These are phyloP conservation scores for Caenorhabditis sp. DNA, from an alignment of 2,888 invertebrate species.

Conservation along the genomic window DNA sequence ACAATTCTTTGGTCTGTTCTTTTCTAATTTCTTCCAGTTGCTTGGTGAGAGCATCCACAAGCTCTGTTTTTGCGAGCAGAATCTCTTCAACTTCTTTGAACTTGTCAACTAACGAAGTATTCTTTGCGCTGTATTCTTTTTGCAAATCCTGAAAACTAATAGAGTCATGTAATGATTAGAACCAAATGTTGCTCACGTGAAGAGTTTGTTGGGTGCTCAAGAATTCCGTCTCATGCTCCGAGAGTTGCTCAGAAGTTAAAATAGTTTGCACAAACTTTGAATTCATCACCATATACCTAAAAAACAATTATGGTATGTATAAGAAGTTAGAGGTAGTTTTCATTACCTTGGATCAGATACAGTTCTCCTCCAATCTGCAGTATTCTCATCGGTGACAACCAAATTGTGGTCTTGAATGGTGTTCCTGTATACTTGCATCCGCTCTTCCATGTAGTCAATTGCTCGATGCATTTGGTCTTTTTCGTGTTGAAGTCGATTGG, in stretches of 20 bases:
- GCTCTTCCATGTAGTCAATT: constrained; percentile 78
- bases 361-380: constrained; percentile 76
- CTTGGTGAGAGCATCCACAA: constrained; percentile 73
- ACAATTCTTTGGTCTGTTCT: constrained; percentile 62
- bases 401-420: constrained; percentile 79
- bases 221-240: constrained; percentile 75
- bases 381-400: constrained; percentile 75
- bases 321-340: not conserved
- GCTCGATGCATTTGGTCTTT: constrained; percentile 74
- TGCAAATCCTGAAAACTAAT: constrained; percentile 72
- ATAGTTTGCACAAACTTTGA: constrained; percentile 77
- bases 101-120: constrained; percentile 71
- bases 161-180: too few relatives aligned
- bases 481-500: constrained; percentile 71
- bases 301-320: not conserved
- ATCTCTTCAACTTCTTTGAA: constrained; percentile 81
- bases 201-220: constrained; percentile 69
- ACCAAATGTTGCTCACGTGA: constrained; percentile 51
- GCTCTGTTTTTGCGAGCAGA: constrained; percentile 77
- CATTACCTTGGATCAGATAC: constrained; percentile 75
- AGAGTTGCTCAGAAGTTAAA: constrained; percentile 74
- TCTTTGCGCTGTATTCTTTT: constrained; percentile 76
- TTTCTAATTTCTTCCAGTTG: constrained; percentile 69
- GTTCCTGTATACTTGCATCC: constrained; percentile 79
- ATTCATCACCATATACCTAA: constrained; percentile 70